Evolutionary conservation across 2,113 vertebrate genomes (phyloP), one percentile per base, ranked within the genome.

Genomic region (Willisornis vidua): DNA sequence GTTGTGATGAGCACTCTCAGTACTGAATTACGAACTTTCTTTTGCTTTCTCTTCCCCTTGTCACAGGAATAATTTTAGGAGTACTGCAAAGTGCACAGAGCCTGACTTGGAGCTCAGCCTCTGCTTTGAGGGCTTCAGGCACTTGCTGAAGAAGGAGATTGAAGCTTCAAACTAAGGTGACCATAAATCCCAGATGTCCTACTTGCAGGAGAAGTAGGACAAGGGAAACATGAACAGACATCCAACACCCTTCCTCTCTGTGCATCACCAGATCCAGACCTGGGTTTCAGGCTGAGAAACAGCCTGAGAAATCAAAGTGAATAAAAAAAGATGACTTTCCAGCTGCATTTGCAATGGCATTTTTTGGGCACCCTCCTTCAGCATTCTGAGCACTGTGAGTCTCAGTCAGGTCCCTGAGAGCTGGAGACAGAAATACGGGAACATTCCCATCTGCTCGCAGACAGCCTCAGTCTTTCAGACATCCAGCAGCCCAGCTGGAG

Each of bases 401-500:
- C 88, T 88, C 83, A 76, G 63, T 58, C 78, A 46, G 63, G 76
- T 89, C 89, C 75, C 83, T 28, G 55, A 48, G 68, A 96, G 86
- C 72, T 92, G 83, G 82, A 88, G 92, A 87, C 78, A 96, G 92
- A 89, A 94, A 93, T 67, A 57, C 0, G 3, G 85, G 89, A 86
- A 86, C 92, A 87, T 88, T 84, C 89, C 91, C 80, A 87, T 86
- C 91, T 94, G 88, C 91, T 96, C 39, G 1, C 72, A 92, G 92
- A 46, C 90, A 87, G 81, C 66, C 68, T 92, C 37, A 58, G 68
- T 70, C 85, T 93, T 92, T 84, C 96, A 96, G 86, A 83, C 79
- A 80, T 65, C 94, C 90, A 94, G 82, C 94, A 93, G 72, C 39
- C 85, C 88, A 83, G 90, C 92, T 95, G 85, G 88, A 93, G 90